Base-by-base conservation (phyloP, 2,888 invertebrate species). In the Thecocarcelia acutangulata region DNA sequence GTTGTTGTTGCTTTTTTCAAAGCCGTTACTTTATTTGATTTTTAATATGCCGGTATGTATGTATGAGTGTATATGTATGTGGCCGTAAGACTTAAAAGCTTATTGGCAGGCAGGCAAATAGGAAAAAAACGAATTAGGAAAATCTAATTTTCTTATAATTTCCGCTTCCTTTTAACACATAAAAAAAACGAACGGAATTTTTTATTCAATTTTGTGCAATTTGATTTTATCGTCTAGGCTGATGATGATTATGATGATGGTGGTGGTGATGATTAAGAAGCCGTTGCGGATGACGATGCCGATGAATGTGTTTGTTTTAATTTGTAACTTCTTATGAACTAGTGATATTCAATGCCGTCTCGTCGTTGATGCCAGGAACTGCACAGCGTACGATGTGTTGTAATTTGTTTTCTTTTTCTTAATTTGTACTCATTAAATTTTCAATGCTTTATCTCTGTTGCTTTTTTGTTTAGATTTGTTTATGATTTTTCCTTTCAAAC, bases 141-240 rank as follows among this genome's bases (percentile, higher is more conserved):
- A 78, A 70, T 64, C 48, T 17, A 63, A 80, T 61, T 75, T 70
- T 66, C 70, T 76, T 68, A 56, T 40, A 75, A 76, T 72, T 75
- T 66, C 79, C 74, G 72, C 37, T 79, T 79, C 78, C 78, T 72
- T n/a, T 73, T 66, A 76, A 46, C 61, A 69, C 52, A 56, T 69
- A n/a, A 40, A 72, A 72, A 72, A 52, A 33, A 46, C 46, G 37
- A 44, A 52, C 42, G 1, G 15, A 68, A 66, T 54, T 52, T n/a
- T 69, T 63, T 58, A 76, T 76, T 61, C 59, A 42, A 61, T 76
- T 68, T 61, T 54, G 37, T 61, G 61, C 37, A 17, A 46, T 37
- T 76, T 44, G 24, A 54, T 76, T 76, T 59, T 52, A 52, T 61
- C 54, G 33, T 63, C 44, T 69, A 52, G 44, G 59, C 44, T 61